These are phyloP conservation scores for Phyllopteryx taeniolatus DNA, from an alignment of 2,113 vertebrate species.

Conservation along the genomic window DNA sequence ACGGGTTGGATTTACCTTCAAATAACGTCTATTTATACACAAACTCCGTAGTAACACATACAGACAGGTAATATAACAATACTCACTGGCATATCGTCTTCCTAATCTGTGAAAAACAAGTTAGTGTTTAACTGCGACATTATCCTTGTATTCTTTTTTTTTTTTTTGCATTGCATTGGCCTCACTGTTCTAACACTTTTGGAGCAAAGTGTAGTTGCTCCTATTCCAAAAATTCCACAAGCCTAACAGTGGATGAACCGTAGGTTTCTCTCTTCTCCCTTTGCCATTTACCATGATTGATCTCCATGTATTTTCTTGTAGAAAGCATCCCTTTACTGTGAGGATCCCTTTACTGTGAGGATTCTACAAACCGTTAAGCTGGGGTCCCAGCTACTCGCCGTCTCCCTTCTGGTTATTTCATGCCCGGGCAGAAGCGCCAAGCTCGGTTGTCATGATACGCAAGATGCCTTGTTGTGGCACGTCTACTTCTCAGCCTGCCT, in stretches of 20 bases:
- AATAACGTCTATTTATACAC: no score
- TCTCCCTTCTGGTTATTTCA: slow-evolving; percentile 17
- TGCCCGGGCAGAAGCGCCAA: slow-evolving; percentile 25
- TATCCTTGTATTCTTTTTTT: no score
- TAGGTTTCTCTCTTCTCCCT: neutral
- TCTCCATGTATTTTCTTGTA: slow-evolving; percentile 9
- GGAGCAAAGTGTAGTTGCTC: neutral
- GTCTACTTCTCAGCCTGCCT: slow-evolving; percentile 32
- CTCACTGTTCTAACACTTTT: neutral
- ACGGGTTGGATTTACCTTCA: no score
- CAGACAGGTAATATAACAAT: no score
- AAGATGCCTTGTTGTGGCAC: slow-evolving; percentile 40
- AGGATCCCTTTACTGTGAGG: slow-evolving; percentile 28
- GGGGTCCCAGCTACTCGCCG: neutral
- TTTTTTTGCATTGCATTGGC: neutral
- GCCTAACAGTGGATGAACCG: slow-evolving; percentile 14
- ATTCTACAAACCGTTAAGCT: slow-evolving; percentile 40
- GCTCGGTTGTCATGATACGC: slow-evolving; percentile 52
- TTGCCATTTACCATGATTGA: slow-evolving; percentile 13
- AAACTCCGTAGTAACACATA: no score
- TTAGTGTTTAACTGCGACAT: no score
- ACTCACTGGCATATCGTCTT: no score
- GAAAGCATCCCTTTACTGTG: slow-evolving; percentile 25
- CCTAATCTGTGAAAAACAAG: no score
- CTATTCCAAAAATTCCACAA: neutral